These are phyloP conservation scores for Griposia aprilina DNA, from an alignment of 2,888 invertebrate species.

Conservation along the genomic window DNA sequence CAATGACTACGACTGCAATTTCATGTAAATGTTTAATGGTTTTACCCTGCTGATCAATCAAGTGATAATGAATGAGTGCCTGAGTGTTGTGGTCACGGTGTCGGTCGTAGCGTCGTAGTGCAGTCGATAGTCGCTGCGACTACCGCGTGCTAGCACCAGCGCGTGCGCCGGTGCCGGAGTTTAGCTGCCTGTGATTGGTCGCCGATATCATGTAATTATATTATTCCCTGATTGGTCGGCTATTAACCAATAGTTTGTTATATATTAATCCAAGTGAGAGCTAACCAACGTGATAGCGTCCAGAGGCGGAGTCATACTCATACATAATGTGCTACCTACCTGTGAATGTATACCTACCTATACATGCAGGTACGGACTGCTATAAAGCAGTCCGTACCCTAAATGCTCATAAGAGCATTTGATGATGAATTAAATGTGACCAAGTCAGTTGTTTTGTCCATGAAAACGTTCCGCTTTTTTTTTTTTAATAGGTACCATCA, in stretches of 20 bases:
- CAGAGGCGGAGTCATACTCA: constrained; percentile 9
- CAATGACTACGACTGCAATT: neutral
- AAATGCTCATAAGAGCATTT: constrained; percentile 17
- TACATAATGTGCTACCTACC: constrained; percentile 13
- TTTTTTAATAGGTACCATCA: neutral
- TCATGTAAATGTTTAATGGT: neutral
- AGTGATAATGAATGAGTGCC: neutral
- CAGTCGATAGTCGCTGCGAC: neutral
- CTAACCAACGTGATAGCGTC: constrained; percentile 17
- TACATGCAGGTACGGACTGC: neutral
- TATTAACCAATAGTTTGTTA: constrained; percentile 60
- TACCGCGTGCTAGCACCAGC: neutral
- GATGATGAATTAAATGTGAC: neutral
- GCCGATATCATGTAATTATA: constrained; percentile 40
- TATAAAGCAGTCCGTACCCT: too few relatives aligned
- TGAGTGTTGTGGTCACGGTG: neutral
- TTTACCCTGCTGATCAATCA: neutral
- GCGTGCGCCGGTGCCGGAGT: neutral
- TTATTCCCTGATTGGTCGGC: constrained; percentile 62
- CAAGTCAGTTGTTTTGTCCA: neutral
- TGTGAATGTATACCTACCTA: neutral
- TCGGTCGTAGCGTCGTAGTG: neutral
- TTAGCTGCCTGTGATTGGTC: constrained; percentile 49
- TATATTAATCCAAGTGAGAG: constrained; percentile 33
- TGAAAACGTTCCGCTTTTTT: neutral